Conservation (phyloP, 2,888 invertebrate genomes). For the Rutpela maculata region DNA sequence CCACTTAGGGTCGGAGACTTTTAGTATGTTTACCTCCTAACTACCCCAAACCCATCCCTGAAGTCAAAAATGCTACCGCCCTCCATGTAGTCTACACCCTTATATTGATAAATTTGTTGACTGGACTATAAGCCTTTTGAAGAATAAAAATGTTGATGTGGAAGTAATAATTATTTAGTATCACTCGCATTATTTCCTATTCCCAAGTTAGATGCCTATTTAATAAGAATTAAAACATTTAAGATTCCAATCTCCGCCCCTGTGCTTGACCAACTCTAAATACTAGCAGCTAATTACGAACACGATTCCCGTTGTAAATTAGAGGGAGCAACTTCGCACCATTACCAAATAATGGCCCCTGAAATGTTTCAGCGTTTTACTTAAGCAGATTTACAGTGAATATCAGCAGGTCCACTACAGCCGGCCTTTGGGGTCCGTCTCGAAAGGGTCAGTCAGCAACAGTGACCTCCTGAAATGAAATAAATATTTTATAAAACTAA, state of each 20-base stretch:
- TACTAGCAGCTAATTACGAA: slow-evolving; percentile 42
- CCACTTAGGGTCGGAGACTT: too few species aligned
- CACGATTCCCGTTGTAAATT: slow-evolving; percentile 47
- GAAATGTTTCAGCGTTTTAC: slow-evolving; percentile 33
- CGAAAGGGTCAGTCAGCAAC: slow-evolving; percentile 32
- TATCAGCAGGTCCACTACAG: slow-evolving; percentile 30
- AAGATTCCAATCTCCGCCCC: not conserved
- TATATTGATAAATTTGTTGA: too few species aligned
- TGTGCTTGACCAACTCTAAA: not conserved
- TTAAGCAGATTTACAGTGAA: slow-evolving; percentile 31
- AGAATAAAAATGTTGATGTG: too few species aligned
- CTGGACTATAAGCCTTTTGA: too few species aligned
- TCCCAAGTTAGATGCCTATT: not conserved
- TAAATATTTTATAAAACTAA: slow-evolving; percentile 71
- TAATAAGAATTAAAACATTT: not conserved
- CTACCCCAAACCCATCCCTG: too few species aligned
- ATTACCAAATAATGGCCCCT: slow-evolving; percentile 38
- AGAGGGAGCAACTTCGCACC: slow-evolving; percentile 43
- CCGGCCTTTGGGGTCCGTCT: slow-evolving; percentile 25
- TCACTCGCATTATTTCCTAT: not conserved
- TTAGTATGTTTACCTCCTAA: too few species aligned
- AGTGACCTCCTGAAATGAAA: slow-evolving; percentile 63
- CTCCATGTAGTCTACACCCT: too few species aligned
- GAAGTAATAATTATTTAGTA: too few species aligned
- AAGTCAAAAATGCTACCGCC: too few species aligned